Evolutionary conservation across 2,888 invertebrate species (phyloP).

Genomic region (Oegoconia quadripuncta): DNA sequence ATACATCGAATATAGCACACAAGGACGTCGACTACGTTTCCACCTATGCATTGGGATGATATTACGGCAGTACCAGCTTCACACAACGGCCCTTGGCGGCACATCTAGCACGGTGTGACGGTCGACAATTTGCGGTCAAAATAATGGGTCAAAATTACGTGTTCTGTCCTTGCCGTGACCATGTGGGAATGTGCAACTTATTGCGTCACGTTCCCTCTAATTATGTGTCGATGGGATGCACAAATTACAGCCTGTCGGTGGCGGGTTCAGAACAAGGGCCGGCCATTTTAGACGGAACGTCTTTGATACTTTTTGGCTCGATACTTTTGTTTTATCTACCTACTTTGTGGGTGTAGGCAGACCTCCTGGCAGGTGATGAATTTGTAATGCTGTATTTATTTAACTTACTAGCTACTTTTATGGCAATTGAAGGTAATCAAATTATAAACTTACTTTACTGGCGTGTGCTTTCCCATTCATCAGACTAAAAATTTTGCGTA

Average conservation of each 20-base stretch:
- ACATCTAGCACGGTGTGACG: constrained; percentile 42
- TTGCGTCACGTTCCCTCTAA: constrained; percentile 67
- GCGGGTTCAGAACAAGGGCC: constrained; percentile 39
- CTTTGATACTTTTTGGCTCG: constrained; percentile 47
- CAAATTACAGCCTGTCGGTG: constrained; percentile 68
- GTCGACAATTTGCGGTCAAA: constrained; percentile 60
- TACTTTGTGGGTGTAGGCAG: constrained; percentile 2
- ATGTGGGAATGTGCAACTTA: constrained; percentile 65
- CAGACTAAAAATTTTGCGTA: no score
- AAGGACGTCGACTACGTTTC: no score
- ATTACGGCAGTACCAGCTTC: background rate
- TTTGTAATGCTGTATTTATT: background rate
- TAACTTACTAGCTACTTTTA: no score
- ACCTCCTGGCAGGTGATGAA: constrained; percentile 11
- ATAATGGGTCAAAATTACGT: constrained; percentile 73
- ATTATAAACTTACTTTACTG: no score
- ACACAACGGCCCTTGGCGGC: background rate
- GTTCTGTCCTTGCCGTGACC: constrained; percentile 63
- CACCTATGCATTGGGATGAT: no score
- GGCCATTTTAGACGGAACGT: constrained; percentile 36
- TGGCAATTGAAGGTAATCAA: no score
- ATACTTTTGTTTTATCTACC: constrained; percentile 18
- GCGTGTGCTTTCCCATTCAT: no score
- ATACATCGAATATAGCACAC: no score
- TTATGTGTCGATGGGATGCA: constrained; percentile 66